Conservation (phyloP, 35 echinoderm and acorn worm species). For the Antedon bifida region DNA sequence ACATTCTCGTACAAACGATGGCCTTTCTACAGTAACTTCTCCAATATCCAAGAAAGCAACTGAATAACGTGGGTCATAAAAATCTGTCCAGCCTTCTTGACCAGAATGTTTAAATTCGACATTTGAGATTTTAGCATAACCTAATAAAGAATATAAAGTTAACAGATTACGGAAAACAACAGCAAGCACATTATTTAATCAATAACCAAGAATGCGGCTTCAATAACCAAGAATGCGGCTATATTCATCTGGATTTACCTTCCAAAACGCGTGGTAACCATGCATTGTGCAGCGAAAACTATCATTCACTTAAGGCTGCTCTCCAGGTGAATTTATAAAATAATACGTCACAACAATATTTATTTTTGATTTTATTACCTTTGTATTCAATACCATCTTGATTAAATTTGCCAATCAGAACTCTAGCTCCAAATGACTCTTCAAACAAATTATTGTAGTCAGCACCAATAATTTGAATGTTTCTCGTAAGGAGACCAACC, state of each 20-base stretch:
- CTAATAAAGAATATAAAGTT: background rate
- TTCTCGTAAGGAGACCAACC: constrained; percentile 50
- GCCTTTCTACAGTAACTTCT: background rate
- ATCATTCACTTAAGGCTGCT: too few species aligned
- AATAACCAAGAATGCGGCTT: too few species aligned
- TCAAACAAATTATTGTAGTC: constrained; percentile 28
- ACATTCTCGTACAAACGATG: constrained; percentile 4
- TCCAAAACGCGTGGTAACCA: too few species aligned
- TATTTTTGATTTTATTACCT: constrained; percentile 18
- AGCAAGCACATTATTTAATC: too few species aligned
- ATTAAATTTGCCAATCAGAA: constrained; percentile 39
- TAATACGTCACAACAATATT: too few species aligned
- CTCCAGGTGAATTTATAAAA: too few species aligned
- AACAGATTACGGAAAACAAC: background rate
- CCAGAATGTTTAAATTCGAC: constrained; percentile 20
- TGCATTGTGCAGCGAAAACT: too few species aligned
- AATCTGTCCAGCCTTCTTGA: constrained; percentile 24
- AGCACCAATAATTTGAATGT: constrained; percentile 50
- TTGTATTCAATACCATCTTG: constrained; percentile 23
- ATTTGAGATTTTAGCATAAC: constrained; percentile 20
- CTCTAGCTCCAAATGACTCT: constrained; percentile 55
- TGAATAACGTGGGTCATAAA: constrained; percentile 18
- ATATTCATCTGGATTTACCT: too few species aligned
- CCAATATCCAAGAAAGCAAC: constrained; percentile 7
- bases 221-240: too few species aligned